Evolutionary conservation across 2,113 vertebrate species (phyloP), one percentile per base, ranked within the genome.

Genomic region (Elephas maximus): DNA sequence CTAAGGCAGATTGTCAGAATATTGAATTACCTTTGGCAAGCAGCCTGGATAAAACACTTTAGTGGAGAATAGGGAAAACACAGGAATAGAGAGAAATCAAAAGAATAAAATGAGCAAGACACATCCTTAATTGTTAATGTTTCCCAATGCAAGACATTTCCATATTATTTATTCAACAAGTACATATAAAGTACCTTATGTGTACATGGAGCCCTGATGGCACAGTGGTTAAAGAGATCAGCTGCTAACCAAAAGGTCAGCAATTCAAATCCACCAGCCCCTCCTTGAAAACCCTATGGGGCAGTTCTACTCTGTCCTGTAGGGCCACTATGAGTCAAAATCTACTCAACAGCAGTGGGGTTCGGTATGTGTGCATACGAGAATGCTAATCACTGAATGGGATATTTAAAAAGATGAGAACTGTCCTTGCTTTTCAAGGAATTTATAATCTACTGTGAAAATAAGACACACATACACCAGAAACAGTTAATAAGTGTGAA

Each of bases 21-120:
- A 37, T 92, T 92, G 60, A 95, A 71, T 92, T 83, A 89, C 48
- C 71, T 89, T 95, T 93, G 71, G 94, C 85, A 89, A 48, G 71
- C 77, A 51, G 37, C 90, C 69, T 93, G 69, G 60, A 33, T 44
- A 24, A 89, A 78, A 41, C 60, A 78, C 62, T 78, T 78, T 88
- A 81, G 41, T 86, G 60, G 30, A 26, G 26, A 84, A 77, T 30
- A 88, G 74, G 62, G 69, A 89, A 93, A 78, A 88, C 18, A 44
- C 33, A 60, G 12, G 26, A 57, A 67, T 21, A 94, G 20, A 85
- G 28, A 76, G 48, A 77, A 90, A 69, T 67, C 8, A 53, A 65
- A 94, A 94, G 21, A 90, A 92, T 51, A 88, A 30, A 69, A 89
- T 78, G 37, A 93, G 60, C 30, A 78, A 84, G 45, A 28, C 84